These are phyloP conservation scores for Allenopithecus nigroviridis DNA, from an alignment of 2,797 vertebrate species.

Conservation along the genomic window DNA sequence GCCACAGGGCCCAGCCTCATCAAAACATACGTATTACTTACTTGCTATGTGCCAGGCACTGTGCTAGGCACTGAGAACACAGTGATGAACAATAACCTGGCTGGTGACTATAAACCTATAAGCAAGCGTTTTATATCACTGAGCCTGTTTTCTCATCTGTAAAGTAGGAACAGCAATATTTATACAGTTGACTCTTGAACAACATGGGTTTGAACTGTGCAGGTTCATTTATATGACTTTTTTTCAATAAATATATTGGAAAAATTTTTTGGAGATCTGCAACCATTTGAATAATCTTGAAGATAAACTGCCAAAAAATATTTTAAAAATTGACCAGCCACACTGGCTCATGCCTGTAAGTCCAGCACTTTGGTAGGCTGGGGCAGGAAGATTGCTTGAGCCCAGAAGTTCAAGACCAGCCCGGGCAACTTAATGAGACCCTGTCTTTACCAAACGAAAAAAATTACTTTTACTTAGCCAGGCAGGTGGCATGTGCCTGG, in stretches of 20 bases:
- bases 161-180: not conserved
- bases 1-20: not conserved
- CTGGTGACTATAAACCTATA: not conserved
- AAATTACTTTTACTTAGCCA: not conserved
- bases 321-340: not conserved
- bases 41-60: not conserved
- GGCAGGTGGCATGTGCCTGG: not conserved
- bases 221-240: not conserved
- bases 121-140: not conserved
- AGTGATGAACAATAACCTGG: rapidly evolving
- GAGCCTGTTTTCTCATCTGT: not conserved
- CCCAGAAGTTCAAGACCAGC: not conserved
- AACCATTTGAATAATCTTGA: not conserved
- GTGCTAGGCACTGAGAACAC: not conserved
- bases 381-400: not conserved
- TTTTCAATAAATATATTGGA: not conserved
- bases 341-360: not conserved
- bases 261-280: not conserved
- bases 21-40: not conserved
- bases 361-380: not conserved
- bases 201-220: not conserved
- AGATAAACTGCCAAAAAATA: not conserved
- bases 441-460: not conserved
- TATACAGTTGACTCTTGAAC: not conserved
- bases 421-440: not conserved